Conservation (phyloP, 2,797 vertebrate genomes). For the Thamnophis elegans region DNA sequence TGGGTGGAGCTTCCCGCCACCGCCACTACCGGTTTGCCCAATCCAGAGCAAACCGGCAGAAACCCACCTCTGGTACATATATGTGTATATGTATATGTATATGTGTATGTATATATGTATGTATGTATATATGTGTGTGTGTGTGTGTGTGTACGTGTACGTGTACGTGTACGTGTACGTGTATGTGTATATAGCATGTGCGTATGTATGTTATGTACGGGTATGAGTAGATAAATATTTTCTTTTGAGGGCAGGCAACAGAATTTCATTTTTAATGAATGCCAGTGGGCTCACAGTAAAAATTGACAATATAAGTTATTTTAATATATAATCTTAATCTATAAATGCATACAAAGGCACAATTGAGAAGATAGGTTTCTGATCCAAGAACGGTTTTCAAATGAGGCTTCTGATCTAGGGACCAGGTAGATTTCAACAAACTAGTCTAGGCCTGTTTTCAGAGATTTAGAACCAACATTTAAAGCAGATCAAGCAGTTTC, state of each 20-base stretch:
- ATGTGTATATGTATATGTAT: too few relatives aligned
- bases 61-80: too few relatives aligned
- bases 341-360: neutral
- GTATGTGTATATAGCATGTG: neutral
- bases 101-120: neutral
- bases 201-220: neutral
- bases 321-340: neutral
- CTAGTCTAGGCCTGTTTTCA: neutral
- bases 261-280: neutral
- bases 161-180: neutral
- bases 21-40: too few relatives aligned
- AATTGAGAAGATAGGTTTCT: neutral
- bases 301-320: neutral
- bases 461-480: neutral
- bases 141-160: neutral
- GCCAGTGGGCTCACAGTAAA: neutral
- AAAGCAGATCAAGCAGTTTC: neutral
- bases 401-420: neutral
- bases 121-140: neutral
- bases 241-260: neutral
- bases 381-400: neutral
- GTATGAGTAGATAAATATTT: neutral
- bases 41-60: too few relatives aligned
- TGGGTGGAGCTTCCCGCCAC: too few relatives aligned
- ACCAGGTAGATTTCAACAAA: neutral